Evolutionary conservation across 2,113 vertebrate species (phyloP).

Genomic region (Bubo scandiacus): DNA sequence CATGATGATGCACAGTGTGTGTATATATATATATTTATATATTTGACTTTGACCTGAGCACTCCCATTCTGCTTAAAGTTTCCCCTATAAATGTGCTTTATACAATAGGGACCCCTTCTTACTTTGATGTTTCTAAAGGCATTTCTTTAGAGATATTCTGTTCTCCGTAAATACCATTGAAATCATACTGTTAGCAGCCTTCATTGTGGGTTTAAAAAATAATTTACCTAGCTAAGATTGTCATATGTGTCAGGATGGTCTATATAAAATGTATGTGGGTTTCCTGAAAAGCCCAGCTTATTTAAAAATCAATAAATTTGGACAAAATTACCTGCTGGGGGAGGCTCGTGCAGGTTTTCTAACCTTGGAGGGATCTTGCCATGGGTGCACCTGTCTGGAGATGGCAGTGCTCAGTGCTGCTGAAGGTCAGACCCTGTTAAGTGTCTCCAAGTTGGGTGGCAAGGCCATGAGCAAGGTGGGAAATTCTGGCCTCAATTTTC

Average conservation of each 20-base stretch:
- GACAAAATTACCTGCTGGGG: background rate
- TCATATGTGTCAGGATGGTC: accelerated
- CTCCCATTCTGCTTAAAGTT: background rate
- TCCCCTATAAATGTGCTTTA: background rate
- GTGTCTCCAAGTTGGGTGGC: background rate
- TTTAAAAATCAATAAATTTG: background rate
- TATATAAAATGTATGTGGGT: background rate
- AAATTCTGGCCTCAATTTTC: background rate
- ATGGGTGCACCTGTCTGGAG: background rate
- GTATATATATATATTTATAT: background rate
- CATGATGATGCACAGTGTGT: background rate
- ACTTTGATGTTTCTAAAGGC: background rate
- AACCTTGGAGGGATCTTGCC: background rate
- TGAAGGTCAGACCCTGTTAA: background rate
- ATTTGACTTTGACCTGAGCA: background rate
- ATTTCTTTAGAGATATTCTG: background rate
- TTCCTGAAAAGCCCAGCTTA: background rate
- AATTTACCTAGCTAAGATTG: background rate
- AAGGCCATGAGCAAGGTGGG: background rate
- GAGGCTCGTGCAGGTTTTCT: background rate
- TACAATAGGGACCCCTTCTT: background rate
- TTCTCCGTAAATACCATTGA: no score
- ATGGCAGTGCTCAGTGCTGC: background rate
- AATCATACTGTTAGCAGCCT: background rate
- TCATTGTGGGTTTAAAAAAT: background rate